A percentile compares a stretch with the other conserved stretches of the same genome.
Conservation (phyloP, 2,888 invertebrate genomes). For the Octonoba sinensis region DNA sequence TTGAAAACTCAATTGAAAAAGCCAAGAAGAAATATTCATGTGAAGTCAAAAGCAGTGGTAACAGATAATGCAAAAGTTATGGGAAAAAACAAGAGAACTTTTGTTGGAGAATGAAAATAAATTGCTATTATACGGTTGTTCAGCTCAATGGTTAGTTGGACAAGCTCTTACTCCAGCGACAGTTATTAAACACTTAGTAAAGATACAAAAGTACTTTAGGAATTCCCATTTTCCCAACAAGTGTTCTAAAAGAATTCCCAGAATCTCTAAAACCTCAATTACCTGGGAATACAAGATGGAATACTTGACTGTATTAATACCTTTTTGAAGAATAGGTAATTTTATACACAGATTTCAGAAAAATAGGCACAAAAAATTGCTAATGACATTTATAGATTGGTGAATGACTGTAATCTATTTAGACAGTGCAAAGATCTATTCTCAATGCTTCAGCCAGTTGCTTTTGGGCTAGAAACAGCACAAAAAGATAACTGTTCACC, state of each 20-base stretch:
- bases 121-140: neutral
- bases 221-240: neutral
- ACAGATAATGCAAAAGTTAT: constrained; percentile 1
- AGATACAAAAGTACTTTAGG: neutral
- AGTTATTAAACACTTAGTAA: too few relatives aligned
- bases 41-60: neutral
- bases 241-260: too few relatives aligned
- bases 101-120: neutral
- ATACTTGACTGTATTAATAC: neutral
- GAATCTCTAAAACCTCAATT: neutral
- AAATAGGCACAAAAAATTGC: too few relatives aligned
- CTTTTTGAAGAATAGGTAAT: neutral
- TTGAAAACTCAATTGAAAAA: too few relatives aligned
- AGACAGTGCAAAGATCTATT: neutral
- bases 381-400: too few relatives aligned
- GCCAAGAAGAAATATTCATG: neutral
- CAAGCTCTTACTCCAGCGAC: too few relatives aligned
- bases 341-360: too few relatives aligned
- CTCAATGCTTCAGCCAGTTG: too few relatives aligned
- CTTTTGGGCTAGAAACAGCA: too few relatives aligned
- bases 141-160: too few relatives aligned
- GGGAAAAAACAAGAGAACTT: neutral
- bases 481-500: too few relatives aligned
- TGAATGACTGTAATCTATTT: too few relatives aligned
- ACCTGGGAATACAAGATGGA: neutral